A percentile compares a stretch with the other conserved stretches of the same genome.
These are phyloP conservation scores for Scalopus aquaticus DNA, from an alignment of 2,113 vertebrate species.

Conservation along the genomic window DNA sequence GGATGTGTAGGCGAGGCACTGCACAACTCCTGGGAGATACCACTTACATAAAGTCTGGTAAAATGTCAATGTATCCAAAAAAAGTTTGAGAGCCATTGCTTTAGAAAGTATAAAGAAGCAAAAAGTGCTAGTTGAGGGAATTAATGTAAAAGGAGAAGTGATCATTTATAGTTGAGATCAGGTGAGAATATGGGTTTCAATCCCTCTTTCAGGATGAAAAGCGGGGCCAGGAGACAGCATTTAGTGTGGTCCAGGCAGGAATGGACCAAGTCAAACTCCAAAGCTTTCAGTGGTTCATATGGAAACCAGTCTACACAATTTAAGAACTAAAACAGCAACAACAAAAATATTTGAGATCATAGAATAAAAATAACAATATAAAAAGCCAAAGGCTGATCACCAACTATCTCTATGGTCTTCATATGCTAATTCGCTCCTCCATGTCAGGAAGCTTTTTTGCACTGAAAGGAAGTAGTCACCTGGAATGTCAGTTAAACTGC, in stretches of 20 bases:
- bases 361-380: background rate
- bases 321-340: background rate
- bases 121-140: background rate
- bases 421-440: background rate
- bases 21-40: background rate
- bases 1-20: background rate
- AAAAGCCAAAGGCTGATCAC: background rate
- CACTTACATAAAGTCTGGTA: background rate
- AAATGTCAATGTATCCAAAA: background rate
- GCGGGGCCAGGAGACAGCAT: background rate
- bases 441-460: background rate
- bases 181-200: background rate
- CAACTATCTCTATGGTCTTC: background rate
- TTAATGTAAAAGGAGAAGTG: background rate
- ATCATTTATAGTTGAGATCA: background rate
- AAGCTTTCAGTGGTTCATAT: background rate
- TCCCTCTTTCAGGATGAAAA: background rate
- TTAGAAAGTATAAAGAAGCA: background rate
- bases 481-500: background rate
- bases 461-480: background rate
- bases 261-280: background rate
- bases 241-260: background rate
- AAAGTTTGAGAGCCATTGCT: background rate
- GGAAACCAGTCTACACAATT: background rate
- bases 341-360: background rate